Percentiles rank a stretch among this genome's conserved stretches.
Conservation (phyloP, 2,113 vertebrate genomes). For the Chionomys nivalis region DNA sequence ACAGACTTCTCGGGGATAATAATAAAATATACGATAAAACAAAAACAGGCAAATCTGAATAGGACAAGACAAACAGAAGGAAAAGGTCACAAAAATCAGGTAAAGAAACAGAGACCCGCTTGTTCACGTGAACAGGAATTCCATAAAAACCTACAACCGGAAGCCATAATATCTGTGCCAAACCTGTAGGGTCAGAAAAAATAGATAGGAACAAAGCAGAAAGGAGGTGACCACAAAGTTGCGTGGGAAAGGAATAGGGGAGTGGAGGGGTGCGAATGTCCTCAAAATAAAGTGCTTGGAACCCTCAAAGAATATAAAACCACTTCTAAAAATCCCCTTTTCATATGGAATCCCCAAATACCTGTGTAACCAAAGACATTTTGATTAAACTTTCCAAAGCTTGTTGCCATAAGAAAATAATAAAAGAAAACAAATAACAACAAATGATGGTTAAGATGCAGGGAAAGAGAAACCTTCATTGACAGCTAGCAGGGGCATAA, state of each 20-base stretch:
- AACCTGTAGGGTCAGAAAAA: not conserved
- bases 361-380: not conserved
- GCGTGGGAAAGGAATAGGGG: not conserved
- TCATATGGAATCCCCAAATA: not conserved
- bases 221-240: not conserved
- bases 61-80: not conserved
- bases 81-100: not conserved
- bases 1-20: not conserved
- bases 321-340: not conserved
- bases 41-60: not conserved
- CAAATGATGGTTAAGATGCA: no score
- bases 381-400: not conserved
- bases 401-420: not conserved
- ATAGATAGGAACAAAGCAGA: not conserved
- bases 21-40: not conserved
- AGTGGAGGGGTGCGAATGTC: not conserved
- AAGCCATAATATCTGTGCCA: not conserved
- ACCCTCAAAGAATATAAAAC: not conserved
- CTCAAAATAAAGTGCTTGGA: not conserved
- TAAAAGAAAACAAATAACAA: not conserved
- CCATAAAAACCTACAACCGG: not conserved
- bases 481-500: no score
- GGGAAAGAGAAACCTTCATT: not conserved
- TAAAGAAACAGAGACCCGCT: not conserved
- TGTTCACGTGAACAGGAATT: not conserved